Conservation (phyloP, 2,113 vertebrate genomes). For the Irena cyanogastra region DNA sequence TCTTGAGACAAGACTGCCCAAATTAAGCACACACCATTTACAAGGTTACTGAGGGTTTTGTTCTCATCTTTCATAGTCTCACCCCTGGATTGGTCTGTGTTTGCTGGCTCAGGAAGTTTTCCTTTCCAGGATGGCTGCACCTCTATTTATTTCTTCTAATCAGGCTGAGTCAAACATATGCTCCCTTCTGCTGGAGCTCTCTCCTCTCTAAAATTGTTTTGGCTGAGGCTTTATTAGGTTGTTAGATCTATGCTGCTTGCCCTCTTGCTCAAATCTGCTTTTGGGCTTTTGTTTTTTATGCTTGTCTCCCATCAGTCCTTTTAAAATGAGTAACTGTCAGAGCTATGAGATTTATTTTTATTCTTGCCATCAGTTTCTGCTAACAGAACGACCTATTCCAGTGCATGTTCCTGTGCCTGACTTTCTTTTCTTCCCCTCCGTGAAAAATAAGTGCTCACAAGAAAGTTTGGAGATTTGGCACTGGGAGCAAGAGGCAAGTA, state of each 20-base stretch:
- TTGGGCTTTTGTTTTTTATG: constrained; percentile 72
- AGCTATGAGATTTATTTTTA: constrained; percentile 75
- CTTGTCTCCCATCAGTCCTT: constrained; percentile 66
- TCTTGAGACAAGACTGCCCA: not conserved
- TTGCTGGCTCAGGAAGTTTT: constrained; percentile 6
- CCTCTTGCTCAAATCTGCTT: constrained; percentile 66
- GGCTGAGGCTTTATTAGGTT: constrained; percentile 57
- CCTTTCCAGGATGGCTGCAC: constrained; percentile 1
- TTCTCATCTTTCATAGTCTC: not conserved
- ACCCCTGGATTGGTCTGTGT: not conserved
- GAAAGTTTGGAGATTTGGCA: constrained; percentile 19
- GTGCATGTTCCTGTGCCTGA: constrained; percentile 31
- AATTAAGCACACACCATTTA: not conserved
- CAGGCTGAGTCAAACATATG: constrained; percentile 26
- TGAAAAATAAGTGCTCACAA: constrained; percentile 28
- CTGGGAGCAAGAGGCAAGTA: not conserved
- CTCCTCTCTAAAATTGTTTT: constrained; percentile 56
- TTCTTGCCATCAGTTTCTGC: constrained; percentile 70
- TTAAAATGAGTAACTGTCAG: constrained; percentile 64
- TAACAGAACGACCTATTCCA: constrained; percentile 68
- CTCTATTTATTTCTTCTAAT: constrained; percentile 67
- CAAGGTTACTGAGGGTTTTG: not conserved
- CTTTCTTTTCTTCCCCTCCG: constrained; percentile 19
- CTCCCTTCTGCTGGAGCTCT: constrained; percentile 10
- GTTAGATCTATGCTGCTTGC: constrained; percentile 58